phyloP scores from a whole-genome alignment of 2,113 vertebrate genomes.

The Paramormyrops kingsleyae region DNA sequence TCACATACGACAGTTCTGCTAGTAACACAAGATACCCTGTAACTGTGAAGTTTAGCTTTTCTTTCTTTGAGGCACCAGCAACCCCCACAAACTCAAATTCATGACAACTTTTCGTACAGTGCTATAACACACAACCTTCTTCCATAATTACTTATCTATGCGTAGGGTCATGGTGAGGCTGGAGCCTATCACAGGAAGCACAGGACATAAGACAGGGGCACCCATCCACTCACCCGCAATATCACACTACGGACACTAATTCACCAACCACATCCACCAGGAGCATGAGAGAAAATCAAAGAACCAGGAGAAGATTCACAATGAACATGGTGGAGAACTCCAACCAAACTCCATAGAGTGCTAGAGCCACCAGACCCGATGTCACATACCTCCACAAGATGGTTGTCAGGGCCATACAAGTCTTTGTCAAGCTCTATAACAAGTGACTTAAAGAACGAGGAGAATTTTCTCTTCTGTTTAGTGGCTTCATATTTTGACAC shows the following conservation, averaged over 20 bases:
- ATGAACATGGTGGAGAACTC: background rate
- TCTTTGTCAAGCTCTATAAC: conserved; percentile 99
- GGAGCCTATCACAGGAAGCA: background rate
- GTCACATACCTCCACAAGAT: conserved; percentile 82
- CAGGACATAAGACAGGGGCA: background rate
- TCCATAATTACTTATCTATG: background rate
- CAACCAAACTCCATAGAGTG: background rate
- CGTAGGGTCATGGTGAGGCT: background rate
- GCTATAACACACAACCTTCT: background rate
- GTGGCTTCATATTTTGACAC: conserved; percentile 98
- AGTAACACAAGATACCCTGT: background rate
- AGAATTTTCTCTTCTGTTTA: conserved; percentile 98
- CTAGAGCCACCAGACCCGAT: background rate
- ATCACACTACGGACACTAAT: background rate
- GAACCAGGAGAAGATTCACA: background rate
- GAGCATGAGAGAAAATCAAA: background rate
- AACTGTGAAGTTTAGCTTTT: background rate
- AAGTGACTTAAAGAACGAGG: conserved; percentile 98
- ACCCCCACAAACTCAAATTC: background rate
- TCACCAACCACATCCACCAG: background rate
- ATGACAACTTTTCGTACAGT: background rate
- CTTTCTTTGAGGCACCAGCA: background rate
- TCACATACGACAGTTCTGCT: background rate
- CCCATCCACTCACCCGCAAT: background rate
- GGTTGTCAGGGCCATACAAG: conserved; percentile 97